Evolutionary conservation across 2,888 invertebrate genomes (phyloP).

Genomic region (Rhaphigaster nebulosa): DNA sequence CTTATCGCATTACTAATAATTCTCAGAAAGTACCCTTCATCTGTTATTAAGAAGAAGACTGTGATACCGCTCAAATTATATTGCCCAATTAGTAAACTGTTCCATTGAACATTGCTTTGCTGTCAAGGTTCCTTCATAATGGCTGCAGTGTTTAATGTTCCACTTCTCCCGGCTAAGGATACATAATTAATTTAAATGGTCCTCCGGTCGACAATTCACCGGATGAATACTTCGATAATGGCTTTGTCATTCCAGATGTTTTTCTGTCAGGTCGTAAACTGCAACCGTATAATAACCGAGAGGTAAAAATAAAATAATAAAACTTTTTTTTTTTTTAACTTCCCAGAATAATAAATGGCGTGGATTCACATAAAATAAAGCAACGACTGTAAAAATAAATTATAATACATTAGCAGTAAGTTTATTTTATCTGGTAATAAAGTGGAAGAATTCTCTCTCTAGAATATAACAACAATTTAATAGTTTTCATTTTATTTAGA

Average conservation of each 20-base stretch:
- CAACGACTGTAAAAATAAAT: too few relatives aligned
- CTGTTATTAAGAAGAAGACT: not conserved
- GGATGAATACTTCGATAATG: not conserved
- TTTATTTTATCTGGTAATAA: too few relatives aligned
- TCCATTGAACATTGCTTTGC: not conserved
- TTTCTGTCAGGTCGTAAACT: not conserved
- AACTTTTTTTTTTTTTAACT: too few relatives aligned
- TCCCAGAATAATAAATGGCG: too few relatives aligned
- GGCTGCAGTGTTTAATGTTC: slow-evolving; percentile 22
- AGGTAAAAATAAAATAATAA: not conserved
- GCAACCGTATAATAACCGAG: not conserved
- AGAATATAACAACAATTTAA: too few relatives aligned
- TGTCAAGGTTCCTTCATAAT: not conserved
- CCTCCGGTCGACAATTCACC: not conserved
- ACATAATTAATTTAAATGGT: slow-evolving; percentile 22
- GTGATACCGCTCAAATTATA: not conserved
- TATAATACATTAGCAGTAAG: too few relatives aligned
- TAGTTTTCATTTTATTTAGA: too few relatives aligned
- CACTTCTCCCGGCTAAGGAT: not conserved
- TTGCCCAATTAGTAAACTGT: not conserved
- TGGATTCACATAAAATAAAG: too few relatives aligned
- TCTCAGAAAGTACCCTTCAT: not conserved
- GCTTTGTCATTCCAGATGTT: not conserved
- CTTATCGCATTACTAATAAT: too few relatives aligned
- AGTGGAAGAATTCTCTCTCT: too few relatives aligned